Percentiles rank a stretch among this genome's conserved stretches.
Conservation (phyloP, 2,113 vertebrate genomes). For the Proteles cristata region DNA sequence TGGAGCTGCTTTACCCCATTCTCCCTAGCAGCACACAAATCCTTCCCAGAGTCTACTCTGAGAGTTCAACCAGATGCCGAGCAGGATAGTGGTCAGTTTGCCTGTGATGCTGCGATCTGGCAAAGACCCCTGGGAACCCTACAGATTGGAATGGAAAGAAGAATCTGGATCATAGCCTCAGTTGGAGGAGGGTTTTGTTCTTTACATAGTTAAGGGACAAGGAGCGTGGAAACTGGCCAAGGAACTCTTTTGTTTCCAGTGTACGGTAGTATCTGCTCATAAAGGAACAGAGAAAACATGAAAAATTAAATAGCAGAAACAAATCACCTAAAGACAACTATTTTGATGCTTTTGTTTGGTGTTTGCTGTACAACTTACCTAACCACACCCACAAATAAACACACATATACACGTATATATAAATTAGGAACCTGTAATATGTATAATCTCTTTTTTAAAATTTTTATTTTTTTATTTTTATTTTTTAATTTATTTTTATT, state of each 20-base stretch:
- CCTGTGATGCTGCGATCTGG: background rate
- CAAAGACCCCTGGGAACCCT: background rate
- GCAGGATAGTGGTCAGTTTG: background rate
- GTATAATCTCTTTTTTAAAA: background rate
- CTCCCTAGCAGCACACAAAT: background rate
- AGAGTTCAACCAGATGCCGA: background rate
- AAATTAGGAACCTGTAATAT: background rate
- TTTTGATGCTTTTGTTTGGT: background rate
- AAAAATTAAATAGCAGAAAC: constrained; percentile 37
- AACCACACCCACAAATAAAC: background rate
- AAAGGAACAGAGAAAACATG: background rate
- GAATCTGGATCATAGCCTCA: background rate
- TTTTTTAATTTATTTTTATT: too few relatives aligned
- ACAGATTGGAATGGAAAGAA: background rate
- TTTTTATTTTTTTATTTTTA: too few relatives aligned
- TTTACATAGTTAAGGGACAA: background rate
- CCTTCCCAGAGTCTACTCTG: background rate
- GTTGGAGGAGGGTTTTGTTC: background rate
- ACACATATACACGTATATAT: background rate
- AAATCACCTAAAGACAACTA: background rate
- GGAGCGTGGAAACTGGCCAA: background rate
- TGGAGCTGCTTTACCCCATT: background rate
- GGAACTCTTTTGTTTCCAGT: background rate
- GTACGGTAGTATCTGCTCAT: background rate
- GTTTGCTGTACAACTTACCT: background rate